Base-by-base conservation (phyloP, 2,888 invertebrate genomes). In the Netelia inedita region DNA sequence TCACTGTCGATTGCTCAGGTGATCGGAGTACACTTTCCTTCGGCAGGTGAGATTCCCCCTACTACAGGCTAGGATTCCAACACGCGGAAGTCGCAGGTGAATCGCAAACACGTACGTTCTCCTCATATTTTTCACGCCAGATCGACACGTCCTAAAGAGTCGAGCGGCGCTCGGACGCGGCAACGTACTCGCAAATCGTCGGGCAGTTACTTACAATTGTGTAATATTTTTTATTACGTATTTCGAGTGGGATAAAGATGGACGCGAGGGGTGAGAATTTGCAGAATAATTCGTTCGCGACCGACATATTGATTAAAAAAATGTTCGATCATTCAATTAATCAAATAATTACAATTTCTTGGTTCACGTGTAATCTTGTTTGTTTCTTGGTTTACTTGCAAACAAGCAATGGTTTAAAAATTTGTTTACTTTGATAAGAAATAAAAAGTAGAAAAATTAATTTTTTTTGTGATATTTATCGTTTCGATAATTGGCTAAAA, bases 1-100 rank as follows among this genome's bases (percentile, higher is more conserved):
- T 85, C 79, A 88, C 88, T 88, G 88, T 80, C 68, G 69, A 73
- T 69, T 41, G 65, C 78, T 55, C 84, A 83, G 68, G 65, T 85
- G 66, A 65, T 66, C 71, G 57, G 78, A 46, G 79, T 19, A 61
- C 72, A 86, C 85, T 87, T 87, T 82, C 84, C 81, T 83, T 83
- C 68, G 21, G 14, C 75, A 85, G 65, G 76, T 73, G 43, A 79
- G 71, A 53, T 53, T 86, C 68, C 83, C 88, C 88, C 87, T 83
- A 79, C 86, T 59, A 41, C 63, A 41, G 28, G 28, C 28, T 5
- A 61, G 71, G 50, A 46, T 14, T 59, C 14, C 28, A 14, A 55
- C 65, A 74, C 66, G 78, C 57, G 75, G 65, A 80, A 80, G 78
- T 82, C 35, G 50, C 9, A 68, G 68, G 53, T 79, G 59, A 65